Conservation (phyloP, 2,797 vertebrate genomes). For the Amblyraja radiata region DNA sequence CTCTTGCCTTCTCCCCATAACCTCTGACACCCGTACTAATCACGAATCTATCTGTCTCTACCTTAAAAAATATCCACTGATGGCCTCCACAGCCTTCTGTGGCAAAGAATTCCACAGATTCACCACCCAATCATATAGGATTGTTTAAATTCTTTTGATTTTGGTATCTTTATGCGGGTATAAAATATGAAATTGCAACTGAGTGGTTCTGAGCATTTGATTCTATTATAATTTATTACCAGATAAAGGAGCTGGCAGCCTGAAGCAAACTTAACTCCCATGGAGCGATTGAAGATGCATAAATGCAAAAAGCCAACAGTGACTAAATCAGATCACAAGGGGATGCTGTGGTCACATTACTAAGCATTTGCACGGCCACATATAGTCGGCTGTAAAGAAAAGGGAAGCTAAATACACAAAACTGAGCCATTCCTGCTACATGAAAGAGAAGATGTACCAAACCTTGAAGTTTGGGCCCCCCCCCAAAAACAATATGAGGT, state of each 20-base stretch:
- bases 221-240: not conserved
- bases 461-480: not conserved
- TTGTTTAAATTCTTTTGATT: not conserved
- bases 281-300: not conserved
- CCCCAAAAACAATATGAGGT: too few relatives aligned
- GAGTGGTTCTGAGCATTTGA: not conserved
- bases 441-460: not conserved
- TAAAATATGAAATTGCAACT: not conserved
- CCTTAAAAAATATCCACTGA: too few relatives aligned
- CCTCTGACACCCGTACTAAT: too few relatives aligned
- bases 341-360: not conserved
- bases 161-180: not conserved
- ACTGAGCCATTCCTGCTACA: not conserved
- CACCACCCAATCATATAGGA: not conserved
- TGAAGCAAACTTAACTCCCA: not conserved
- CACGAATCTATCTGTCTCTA: too few relatives aligned
- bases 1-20: too few relatives aligned
- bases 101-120: too few relatives aligned
- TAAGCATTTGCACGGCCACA: not conserved
- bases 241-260: not conserved
- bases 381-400: not conserved
- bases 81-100: too few relatives aligned
- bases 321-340: not conserved
- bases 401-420: not conserved
- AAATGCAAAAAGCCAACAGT: not conserved